These are phyloP conservation scores for Scartelaos histophorus DNA, from an alignment of 2,113 vertebrate species.

Conservation along the genomic window DNA sequence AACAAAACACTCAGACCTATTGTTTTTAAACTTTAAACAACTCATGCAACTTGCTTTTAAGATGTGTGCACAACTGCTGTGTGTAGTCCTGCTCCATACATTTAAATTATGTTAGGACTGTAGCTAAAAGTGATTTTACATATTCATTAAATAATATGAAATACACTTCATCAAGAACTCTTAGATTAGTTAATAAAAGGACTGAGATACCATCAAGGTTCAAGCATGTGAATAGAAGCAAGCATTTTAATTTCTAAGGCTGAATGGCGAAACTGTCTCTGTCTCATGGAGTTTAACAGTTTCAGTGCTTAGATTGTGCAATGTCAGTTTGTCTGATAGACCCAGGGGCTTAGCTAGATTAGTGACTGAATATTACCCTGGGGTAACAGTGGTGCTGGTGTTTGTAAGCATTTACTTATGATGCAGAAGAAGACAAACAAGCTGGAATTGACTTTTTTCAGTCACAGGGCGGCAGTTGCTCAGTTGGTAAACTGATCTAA, in stretches of 20 bases:
- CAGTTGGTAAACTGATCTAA: too few species aligned
- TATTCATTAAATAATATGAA: neutral
- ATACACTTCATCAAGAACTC: too few species aligned
- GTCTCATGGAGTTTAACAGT: neutral
- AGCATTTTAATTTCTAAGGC: neutral
- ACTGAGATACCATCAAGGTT: neutral
- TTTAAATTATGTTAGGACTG: neutral
- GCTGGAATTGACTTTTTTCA: neutral
- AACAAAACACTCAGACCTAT: conserved; percentile 46
- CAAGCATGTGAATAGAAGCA: neutral
- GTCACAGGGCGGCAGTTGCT: too few species aligned
- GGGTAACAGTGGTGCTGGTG: conserved; percentile 2
- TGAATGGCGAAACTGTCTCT: neutral
- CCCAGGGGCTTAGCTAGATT: neutral
- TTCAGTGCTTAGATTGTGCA: conserved; percentile 27
- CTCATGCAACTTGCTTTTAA: neutral
- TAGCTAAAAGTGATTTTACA: neutral
- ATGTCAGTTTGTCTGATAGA: conserved; percentile 35
- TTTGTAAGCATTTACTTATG: neutral
- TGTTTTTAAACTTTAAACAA: conserved; percentile 34
- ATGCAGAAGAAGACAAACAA: neutral
- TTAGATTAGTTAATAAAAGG: neutral
- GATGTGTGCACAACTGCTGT: neutral
- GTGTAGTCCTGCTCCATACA: neutral
- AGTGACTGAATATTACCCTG: neutral